Evolutionary conservation across 2,113 vertebrate species (phyloP).

Genomic region (Maccullochella peelii): DNA sequence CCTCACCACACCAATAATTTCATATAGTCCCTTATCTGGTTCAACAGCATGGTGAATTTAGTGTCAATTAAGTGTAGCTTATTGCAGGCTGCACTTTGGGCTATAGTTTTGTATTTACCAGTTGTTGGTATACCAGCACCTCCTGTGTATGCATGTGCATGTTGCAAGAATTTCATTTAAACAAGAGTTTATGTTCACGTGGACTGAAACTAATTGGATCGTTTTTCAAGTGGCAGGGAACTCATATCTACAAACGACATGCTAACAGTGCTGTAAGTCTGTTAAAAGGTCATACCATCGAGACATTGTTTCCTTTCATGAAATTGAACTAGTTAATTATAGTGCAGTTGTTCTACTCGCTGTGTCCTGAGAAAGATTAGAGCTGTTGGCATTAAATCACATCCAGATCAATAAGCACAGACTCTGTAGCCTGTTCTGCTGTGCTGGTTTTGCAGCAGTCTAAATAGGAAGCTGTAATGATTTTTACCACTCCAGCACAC

Average conservation of each 20-base stretch:
- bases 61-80: neutral
- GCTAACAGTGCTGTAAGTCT: slow-evolving; percentile 1
- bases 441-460: slow-evolving; percentile 55
- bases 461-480: slow-evolving; percentile 58
- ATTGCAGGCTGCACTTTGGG: slow-evolving; percentile 1
- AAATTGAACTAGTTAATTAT: slow-evolving; percentile 52
- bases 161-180: slow-evolving; percentile 30
- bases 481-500: slow-evolving; percentile 28
- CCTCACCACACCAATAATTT: neutral
- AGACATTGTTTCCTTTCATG: slow-evolving; percentile 39
- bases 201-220: slow-evolving; percentile 31
- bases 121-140: neutral
- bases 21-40: neutral
- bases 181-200: slow-evolving; percentile 22
- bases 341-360: slow-evolving; percentile 39
- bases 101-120: neutral
- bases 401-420: slow-evolving; percentile 68
- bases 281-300: slow-evolving; percentile 35
- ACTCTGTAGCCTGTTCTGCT: slow-evolving; percentile 54
- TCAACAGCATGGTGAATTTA: slow-evolving; percentile 12
- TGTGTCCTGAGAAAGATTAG: slow-evolving; percentile 50
- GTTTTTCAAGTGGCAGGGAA: slow-evolving; percentile 37
- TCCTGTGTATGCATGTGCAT: neutral
- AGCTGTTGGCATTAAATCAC: slow-evolving; percentile 66
- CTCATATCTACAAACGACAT: slow-evolving; percentile 11